Percentiles rank a stretch among this genome's conserved stretches.
These are phyloP conservation scores for Tragopan temminckii DNA, from an alignment of 2,797 vertebrate genomes.

Conservation along the genomic window DNA sequence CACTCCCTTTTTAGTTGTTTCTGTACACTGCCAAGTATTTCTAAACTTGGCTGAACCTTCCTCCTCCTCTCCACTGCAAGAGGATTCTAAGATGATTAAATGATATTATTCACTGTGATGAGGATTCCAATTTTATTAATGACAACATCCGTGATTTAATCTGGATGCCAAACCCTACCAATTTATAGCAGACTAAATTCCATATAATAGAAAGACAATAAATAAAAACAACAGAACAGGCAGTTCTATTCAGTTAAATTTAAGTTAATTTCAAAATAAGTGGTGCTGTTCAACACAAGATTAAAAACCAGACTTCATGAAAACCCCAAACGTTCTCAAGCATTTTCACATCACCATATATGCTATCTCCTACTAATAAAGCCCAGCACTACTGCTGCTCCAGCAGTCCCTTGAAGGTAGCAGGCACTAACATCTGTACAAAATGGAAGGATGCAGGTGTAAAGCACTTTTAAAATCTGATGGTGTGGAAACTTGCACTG, in stretches of 20 bases:
- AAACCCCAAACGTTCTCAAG: neutral
- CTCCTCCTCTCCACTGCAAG: neutral
- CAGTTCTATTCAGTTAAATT: too few relatives aligned
- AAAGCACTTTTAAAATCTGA: neutral
- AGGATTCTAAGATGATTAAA: neutral
- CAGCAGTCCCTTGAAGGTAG: neutral
- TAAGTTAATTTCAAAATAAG: neutral
- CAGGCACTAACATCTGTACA: neutral
- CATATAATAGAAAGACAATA: neutral
- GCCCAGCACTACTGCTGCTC: neutral
- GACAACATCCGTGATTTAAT: neutral
- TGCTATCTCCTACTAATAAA: too few relatives aligned
- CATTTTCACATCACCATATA: neutral
- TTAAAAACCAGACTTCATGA: neutral
- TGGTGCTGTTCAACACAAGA: neutral
- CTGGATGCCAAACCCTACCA: neutral
- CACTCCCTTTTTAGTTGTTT: neutral
- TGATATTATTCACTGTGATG: neutral
- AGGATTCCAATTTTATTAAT: neutral
- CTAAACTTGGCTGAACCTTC: neutral
- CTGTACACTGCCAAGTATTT: neutral
- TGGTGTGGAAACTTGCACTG: neutral
- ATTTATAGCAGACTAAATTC: neutral
- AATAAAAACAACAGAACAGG: neutral
- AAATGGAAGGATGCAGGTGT: neutral